Base-by-base conservation (phyloP, 2,113 vertebrate species). In the Noctilio leporinus region DNA sequence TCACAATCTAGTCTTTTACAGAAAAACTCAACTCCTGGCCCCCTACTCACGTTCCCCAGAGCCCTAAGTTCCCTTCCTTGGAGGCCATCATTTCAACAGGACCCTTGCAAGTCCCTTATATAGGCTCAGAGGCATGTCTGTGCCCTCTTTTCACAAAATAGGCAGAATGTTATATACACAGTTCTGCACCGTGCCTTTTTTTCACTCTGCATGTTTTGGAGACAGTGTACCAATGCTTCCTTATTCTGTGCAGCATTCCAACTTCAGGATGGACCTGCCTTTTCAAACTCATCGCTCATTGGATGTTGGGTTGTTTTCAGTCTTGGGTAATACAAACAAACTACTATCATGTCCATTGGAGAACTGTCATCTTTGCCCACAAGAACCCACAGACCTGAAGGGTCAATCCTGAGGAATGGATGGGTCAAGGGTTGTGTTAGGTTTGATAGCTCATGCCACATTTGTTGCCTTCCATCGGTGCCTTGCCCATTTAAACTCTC, bases 61-160 rank as follows among this genome's bases (percentile, higher is more conserved):
- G 35, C 30, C 70, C 80, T 72, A 12, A 1, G 43, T 62, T 51
- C 28, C 49, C 14, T 45, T 67, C 43, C 53, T 9, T 12, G 43
- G 51, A 67, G 53, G 26, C 55, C 33, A 33, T 81, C 19, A 10
- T 43, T 77, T 59, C 10, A 6, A 75, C 28, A 57, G 89, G 69
- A 51, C 51, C 22, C 57, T 84, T 30, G 19, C 4, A 51, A 38
- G 73, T 62, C 28, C 51, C 43, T 8, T 16, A 1, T 9, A 10
- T 0, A 15, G 49, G 12, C 30, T 19, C 0, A 33, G 40, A 59
- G 24, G 14, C 26, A 0, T 10, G 24, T 47, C 67, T 16, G 3
- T 8, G 19, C 3, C 33, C 40, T 10, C 2, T 10, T 65, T 24
- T 49, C 47, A 38, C 43, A 17, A 15, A 9, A 3, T 1, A 38